phyloP scores from a whole-genome alignment of 2,113 vertebrate genomes.

The Gallinago paraguaiae region DNA sequence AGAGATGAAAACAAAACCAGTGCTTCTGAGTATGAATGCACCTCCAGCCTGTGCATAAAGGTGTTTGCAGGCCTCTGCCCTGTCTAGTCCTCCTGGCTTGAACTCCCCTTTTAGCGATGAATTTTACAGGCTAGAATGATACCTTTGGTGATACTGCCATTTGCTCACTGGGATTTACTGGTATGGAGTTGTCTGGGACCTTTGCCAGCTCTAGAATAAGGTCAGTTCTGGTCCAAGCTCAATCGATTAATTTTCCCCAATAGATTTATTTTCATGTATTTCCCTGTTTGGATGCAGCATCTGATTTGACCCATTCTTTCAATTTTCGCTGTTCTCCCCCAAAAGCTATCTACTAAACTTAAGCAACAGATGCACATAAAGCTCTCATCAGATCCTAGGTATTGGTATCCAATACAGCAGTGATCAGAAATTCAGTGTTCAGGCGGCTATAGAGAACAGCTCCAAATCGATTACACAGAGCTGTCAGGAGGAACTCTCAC shows the following conservation, averaged over 20 bases:
- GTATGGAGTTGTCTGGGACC: neutral
- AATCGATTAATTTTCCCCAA: neutral
- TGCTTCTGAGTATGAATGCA: neutral
- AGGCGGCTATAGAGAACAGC: neutral
- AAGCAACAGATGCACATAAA: neutral
- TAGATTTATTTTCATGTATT: neutral
- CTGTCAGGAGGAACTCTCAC: neutral
- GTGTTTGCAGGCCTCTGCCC: neutral
- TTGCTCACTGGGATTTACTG: neutral
- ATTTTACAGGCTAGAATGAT: neutral
- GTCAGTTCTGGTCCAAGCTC: neutral
- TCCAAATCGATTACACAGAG: neutral
- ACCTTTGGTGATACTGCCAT: neutral
- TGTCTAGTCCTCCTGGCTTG: neutral
- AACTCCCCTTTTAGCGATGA: neutral
- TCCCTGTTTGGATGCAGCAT: neutral
- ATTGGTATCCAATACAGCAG: neutral
- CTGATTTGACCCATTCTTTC: neutral
- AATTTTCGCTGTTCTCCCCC: neutral
- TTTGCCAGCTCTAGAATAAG: neutral
- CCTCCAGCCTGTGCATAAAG: neutral
- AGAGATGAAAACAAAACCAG: neutral
- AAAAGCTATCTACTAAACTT: neutral
- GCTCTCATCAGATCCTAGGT: neutral
- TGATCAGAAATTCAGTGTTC: slow-evolving; percentile 16